Percentiles rank a stretch among this genome's conserved stretches.
These are phyloP conservation scores for Tringa solitaria DNA, from an alignment of 2,113 vertebrate genomes.

Conservation along the genomic window DNA sequence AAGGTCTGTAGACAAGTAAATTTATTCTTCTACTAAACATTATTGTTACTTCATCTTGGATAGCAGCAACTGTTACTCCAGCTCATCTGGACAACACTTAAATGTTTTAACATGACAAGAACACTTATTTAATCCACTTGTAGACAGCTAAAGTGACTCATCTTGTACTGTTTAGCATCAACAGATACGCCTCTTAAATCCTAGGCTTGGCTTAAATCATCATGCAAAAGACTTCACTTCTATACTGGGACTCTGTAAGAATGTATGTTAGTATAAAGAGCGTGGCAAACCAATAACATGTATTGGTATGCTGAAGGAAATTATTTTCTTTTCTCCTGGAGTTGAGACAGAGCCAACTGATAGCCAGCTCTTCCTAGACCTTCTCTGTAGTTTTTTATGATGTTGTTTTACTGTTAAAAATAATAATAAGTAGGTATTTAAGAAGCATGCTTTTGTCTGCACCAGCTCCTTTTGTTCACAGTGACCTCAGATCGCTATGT, in stretches of 20 bases:
- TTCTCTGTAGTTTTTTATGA: neutral
- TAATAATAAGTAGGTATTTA: neutral
- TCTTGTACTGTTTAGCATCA: neutral
- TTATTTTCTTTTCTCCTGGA: neutral
- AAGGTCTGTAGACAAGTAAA: neutral
- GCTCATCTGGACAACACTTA: neutral
- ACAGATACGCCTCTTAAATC: neutral
- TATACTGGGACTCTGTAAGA: neutral
- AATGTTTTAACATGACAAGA: neutral
- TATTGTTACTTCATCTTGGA: neutral
- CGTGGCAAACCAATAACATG: neutral
- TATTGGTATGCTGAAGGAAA: neutral
- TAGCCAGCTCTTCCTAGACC: neutral
- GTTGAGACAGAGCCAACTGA: neutral
- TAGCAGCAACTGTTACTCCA: neutral
- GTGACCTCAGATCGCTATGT: constrained; percentile 4
- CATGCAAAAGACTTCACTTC: neutral
- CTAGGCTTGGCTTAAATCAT: neutral
- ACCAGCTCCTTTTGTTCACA: constrained; percentile 27
- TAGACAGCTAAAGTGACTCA: neutral
- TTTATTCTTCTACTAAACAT: neutral
- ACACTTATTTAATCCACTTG: neutral
- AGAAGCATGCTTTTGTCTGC: neutral
- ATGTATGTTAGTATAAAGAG: neutral
- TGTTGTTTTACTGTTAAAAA: no score